A percentile compares a stretch with the other conserved stretches of the same genome.
Evolutionary conservation across 92 coral and sea anemone genomes (phyloP).

Genomic region (Phenganax stokvisi): DNA sequence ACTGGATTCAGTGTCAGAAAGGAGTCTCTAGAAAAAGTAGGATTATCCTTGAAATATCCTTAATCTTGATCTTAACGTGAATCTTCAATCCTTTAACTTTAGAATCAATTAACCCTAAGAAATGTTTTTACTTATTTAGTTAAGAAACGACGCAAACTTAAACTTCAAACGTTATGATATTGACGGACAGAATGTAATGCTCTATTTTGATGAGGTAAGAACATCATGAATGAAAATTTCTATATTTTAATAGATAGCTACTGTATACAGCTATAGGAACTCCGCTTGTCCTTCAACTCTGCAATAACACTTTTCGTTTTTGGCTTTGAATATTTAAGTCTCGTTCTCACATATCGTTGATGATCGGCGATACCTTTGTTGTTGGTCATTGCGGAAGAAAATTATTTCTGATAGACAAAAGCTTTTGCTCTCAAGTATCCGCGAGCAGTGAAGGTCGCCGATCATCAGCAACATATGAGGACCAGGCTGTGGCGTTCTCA

Average conservation of each 20-base stretch:
- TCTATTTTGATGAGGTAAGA: conserved; percentile 82
- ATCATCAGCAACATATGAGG: too few relatives aligned
- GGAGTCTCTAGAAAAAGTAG: conserved; percentile 68
- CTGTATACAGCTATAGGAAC: neutral
- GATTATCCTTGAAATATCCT: neutral
- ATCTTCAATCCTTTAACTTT: neutral
- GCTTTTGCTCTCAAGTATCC: too few relatives aligned
- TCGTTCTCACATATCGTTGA: too few relatives aligned
- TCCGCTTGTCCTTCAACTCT: too few relatives aligned
- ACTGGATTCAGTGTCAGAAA: conserved; percentile 79
- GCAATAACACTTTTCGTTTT: too few relatives aligned
- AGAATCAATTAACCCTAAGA: neutral
- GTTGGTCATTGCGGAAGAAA: too few relatives aligned
- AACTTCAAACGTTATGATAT: conserved; percentile 63
- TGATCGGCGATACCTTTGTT: too few relatives aligned
- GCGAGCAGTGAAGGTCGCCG: too few relatives aligned
- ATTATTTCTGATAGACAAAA: too few relatives aligned
- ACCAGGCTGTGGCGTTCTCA: too few relatives aligned
- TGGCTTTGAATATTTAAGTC: too few relatives aligned
- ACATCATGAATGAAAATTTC: too few relatives aligned
- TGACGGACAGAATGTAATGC: conserved; percentile 69
- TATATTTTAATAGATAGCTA: neutral
- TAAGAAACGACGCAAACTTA: conserved; percentile 49
- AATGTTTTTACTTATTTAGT: conserved; percentile 45
- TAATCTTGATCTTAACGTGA: neutral